A percentile compares a stretch with the other conserved stretches of the same genome.
Conservation (phyloP, 2,113 vertebrate genomes). For the Ammodytes dubius region DNA sequence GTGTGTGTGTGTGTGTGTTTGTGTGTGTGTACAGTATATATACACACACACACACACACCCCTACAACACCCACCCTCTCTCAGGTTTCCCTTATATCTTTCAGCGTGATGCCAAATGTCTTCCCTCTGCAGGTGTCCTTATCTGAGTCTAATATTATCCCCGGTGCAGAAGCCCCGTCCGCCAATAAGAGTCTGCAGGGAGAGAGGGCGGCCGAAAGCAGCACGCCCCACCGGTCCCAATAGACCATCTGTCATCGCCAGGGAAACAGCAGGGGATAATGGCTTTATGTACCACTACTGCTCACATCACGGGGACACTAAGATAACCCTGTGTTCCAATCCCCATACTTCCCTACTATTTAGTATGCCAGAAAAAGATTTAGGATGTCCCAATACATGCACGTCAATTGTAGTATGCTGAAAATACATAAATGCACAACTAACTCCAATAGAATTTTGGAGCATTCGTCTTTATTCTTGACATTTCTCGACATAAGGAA, state of each 20-base stretch:
- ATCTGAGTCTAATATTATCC: slow-evolving; percentile 74
- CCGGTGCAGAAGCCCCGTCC: slow-evolving; percentile 24
- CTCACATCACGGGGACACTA: slow-evolving; percentile 31
- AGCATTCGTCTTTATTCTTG: too few species aligned
- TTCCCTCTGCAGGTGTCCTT: slow-evolving; percentile 63
- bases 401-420: too few species aligned
- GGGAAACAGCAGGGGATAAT: slow-evolving; percentile 53
- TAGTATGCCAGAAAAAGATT: too few species aligned
- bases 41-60: too few species aligned
- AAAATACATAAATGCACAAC: too few species aligned
- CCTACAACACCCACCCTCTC: too few species aligned
- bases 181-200: slow-evolving; percentile 16
- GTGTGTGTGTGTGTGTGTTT: too few species aligned
- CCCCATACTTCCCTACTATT: too few species aligned
- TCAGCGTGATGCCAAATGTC: slow-evolving; percentile 54
- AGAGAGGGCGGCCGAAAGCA: neutral
- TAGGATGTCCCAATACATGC: too few species aligned
- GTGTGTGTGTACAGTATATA: too few species aligned
- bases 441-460: too few species aligned
- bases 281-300: slow-evolving; percentile 39
- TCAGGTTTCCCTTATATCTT: slow-evolving; percentile 38
- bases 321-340: neutral
- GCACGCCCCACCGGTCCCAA: slow-evolving; percentile 12
- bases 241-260: slow-evolving; percentile 60
- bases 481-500: too few species aligned